These are phyloP conservation scores for Campoletis raptor DNA, from an alignment of 2,888 invertebrate species.

Conservation along the genomic window DNA sequence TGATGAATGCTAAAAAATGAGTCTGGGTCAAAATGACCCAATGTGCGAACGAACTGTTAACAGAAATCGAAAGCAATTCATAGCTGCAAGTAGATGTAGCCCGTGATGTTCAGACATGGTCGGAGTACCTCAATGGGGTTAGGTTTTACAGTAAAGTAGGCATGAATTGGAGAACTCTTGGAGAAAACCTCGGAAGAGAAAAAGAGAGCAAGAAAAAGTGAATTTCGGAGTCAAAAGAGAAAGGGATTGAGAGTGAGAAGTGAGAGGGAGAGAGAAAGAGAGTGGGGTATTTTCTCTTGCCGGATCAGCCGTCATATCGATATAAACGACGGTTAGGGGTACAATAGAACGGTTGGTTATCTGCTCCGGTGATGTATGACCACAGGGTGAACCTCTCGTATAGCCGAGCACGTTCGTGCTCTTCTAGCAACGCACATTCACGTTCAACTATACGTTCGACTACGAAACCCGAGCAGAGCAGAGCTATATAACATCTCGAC, in stretches of 20 bases:
- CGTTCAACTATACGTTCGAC: constrained; percentile 42
- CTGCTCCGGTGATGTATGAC: constrained; percentile 74
- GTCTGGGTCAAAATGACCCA: too few species aligned
- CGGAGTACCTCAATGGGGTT: constrained; percentile 5
- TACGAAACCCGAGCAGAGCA: constrained; percentile 34
- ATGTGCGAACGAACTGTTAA: background rate
- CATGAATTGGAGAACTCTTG: constrained; percentile 8
- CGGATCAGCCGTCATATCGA: constrained; percentile 75
- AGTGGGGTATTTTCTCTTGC: constrained; percentile 48
- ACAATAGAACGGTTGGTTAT: constrained; percentile 76
- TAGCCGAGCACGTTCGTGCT: constrained; percentile 53
- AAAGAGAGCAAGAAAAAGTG: background rate
- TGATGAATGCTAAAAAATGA: too few species aligned
- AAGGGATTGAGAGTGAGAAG: constrained; percentile 41
- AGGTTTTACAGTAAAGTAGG: constrained; percentile 43
- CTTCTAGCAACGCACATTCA: constrained; percentile 36
- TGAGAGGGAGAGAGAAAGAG: constrained; percentile 10
- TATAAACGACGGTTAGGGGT: constrained; percentile 75
- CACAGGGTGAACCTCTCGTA: constrained; percentile 66
- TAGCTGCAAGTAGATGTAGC: constrained; percentile 11
- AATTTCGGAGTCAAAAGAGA: background rate
- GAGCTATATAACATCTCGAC: constrained; percentile 31
- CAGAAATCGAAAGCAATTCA: background rate
- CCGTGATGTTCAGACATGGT: constrained; percentile 17
- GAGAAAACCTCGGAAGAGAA: background rate